phyloP scores from a whole-genome alignment of 2,113 vertebrate genomes.

The Heterochromis multidens region DNA sequence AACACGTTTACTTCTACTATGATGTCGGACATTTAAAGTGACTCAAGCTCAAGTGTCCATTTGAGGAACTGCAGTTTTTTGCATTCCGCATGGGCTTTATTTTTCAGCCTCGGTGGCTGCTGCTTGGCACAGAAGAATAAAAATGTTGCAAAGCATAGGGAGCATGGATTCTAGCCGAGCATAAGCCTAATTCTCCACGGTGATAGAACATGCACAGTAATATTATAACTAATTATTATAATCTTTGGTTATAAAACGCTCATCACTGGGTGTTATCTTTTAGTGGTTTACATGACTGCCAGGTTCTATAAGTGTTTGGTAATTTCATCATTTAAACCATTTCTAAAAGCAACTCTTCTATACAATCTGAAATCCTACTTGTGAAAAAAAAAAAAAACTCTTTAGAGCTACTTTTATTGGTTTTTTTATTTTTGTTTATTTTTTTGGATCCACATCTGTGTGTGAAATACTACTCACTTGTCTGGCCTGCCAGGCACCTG shows the following conservation, averaged over 20 bases:
- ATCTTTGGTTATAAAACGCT: neutral
- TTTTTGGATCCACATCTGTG: neutral
- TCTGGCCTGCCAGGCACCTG: constrained; percentile 91
- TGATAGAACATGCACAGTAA: neutral
- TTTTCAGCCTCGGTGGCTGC: neutral
- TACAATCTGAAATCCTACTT: no score
- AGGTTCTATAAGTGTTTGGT: neutral
- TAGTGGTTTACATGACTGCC: neutral
- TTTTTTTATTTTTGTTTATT: neutral
- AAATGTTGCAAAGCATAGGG: neutral
- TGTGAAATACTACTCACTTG: constrained; percentile 81
- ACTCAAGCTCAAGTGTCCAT: neutral
- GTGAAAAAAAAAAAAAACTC: neutral
- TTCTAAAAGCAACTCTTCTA: neutral
- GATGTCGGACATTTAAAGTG: neutral
- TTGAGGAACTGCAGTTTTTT: neutral
- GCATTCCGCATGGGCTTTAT: accelerated
- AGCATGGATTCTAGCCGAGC: neutral
- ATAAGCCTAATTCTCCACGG: neutral
- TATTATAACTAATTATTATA: neutral
- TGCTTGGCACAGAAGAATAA: neutral
- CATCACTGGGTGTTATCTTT: neutral
- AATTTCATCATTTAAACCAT: neutral
- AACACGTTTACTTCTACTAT: neutral
- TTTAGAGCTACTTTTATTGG: neutral